Base-by-base conservation (phyloP, 1,140 invertebrate genomes). In the Tachypleus tridentatus region DNA sequence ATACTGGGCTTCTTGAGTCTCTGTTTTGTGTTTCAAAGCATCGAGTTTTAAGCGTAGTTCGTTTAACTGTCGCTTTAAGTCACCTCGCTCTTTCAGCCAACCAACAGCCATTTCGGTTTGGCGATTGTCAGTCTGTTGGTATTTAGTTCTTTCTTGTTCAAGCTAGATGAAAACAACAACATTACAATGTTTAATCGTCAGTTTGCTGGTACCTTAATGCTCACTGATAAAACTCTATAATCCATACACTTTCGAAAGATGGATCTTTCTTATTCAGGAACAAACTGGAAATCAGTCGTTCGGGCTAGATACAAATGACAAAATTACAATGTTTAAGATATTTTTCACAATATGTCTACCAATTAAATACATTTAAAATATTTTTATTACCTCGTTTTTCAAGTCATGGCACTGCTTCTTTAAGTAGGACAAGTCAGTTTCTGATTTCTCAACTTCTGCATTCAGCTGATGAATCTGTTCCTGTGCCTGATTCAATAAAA, bases 71-170 rank as follows among this genome's bases (percentile, higher is more conserved):
- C 70, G 66, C 63, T 73, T 76, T 11, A 75, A 56, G n/a, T 75
- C 72, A 47, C 74, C 74, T 51, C 71, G 56, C 66, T 76, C 75
- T 59, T 72, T 73, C 48, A 68, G 67, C 70, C 72, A 74, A 47
- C 66, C 67, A 50, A 67, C 59, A 4, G 70, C 65, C 1, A 73
- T 58, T 62, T 82, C 80, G 61, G 81, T 77, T 54, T 85, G 74
- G 69, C 81, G 82, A 56, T 72, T 74, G 74, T 86, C 84, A 56
- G 82, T 77, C 58, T 78, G 75, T 58, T 82, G 76, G 49, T 80
- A 70, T 72, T 80, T 81, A 51, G 79, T 77, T 70, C 80, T 80
- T 73, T 84, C 82, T 72, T 82, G 79, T 65, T 82, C 80, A 49
- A 84, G 75, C 83, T 85, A 74, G 8, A 54, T 48, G 49, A 6